Base-by-base conservation (phyloP, 2,888 invertebrate genomes). In the Zaprionus lineosus region DNA sequence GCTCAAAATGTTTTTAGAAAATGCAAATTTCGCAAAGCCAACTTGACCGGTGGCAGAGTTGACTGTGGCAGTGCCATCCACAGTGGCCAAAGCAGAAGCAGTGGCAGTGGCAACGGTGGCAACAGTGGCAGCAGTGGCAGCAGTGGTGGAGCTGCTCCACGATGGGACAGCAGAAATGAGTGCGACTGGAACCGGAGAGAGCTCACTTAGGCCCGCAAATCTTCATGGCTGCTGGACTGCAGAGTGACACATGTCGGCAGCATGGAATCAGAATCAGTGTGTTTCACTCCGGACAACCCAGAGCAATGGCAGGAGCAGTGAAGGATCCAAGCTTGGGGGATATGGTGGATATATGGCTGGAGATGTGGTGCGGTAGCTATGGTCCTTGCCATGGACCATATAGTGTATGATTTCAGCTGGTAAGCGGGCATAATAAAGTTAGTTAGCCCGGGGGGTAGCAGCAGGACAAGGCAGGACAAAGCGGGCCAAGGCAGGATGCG, bases 161-260 rank as follows among this genome's bases (percentile, higher is more conserved):
- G n/a, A n/a, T n/a, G n/a, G n/a, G n/a, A n/a, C n/a, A n/a, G n/a
- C n/a, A n/a, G n/a, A n/a, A n/a, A n/a, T n/a, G n/a, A n/a, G n/a
- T 19, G 24, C 16, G 16, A 11, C 36, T 21, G 36, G 15, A 39
- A 40, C 43, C 18, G 51, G 31, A 44, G 53, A 12, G 46, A 52
- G 67, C 62, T 48, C 52, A 64, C 36, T 57, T 72, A 64, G 85
- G 84, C 67, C 55, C 64, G 78, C 78, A 84, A 87, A 86, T 83
- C 83, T 87, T 87, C 62, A 84, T 86, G 84, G 76, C 82, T 69
- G 78, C 71, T 74, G 74, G 84, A 76, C 71, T 76, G 84, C 76
- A 83, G 88, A 87, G 86, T 87, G 87, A 88, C 87, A 87, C 88
- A 87, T 87, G 88, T 88, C 87, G 88, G 87, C 86, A 86, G 77